These are phyloP conservation scores for Pelecanoides urinatrix DNA, from an alignment of 2,113 vertebrate species.

Conservation along the genomic window DNA sequence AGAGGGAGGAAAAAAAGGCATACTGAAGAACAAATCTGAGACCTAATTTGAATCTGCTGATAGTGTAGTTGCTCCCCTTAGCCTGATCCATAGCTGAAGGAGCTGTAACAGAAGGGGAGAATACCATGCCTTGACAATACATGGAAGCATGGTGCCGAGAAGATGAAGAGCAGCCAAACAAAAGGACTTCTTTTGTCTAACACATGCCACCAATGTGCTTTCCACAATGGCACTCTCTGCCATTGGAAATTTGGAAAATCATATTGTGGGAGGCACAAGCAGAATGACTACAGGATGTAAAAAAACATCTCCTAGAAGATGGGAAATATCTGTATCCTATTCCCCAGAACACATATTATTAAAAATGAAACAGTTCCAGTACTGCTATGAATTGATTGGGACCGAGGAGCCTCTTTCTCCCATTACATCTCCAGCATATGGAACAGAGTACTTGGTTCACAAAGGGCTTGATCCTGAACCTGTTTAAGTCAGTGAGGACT, in stretches of 20 bases:
- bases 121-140: not conserved
- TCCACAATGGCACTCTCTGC: not conserved
- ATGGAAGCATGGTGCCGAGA: not conserved
- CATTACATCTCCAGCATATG: not conserved
- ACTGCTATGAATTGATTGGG: not conserved
- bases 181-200: not conserved
- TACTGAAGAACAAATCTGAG: not conserved
- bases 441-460: not conserved
- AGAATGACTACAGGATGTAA: not conserved
- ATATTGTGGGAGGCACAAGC: not conserved
- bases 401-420: not conserved
- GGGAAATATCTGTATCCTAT: not conserved
- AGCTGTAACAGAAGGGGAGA: not conserved
- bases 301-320: not conserved
- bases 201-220: fast-evolving
- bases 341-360: not conserved
- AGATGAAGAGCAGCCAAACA: not conserved
- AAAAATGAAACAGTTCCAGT: not conserved
- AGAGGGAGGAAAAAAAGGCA: not conserved
- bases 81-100: not conserved
- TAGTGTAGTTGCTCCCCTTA: not conserved
- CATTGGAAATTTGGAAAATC: not conserved
- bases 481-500: not conserved
- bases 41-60: not conserved
- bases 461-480: not conserved